These are phyloP conservation scores for Strigamia transsilvanica DNA, from an alignment of 2,888 invertebrate genomes.

Conservation along the genomic window DNA sequence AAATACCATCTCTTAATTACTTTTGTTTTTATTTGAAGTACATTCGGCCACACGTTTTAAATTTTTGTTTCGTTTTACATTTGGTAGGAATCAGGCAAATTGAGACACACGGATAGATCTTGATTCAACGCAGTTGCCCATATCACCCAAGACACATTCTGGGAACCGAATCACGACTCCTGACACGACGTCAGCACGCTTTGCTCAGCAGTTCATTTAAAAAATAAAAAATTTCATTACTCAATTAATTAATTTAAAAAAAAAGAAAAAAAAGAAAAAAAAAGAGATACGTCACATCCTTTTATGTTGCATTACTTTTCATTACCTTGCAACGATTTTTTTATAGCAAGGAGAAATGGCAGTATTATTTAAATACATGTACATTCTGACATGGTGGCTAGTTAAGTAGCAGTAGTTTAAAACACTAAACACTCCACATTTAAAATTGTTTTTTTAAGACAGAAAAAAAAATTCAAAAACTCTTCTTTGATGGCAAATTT, in stretches of 20 bases:
- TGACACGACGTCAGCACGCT: slow-evolving; percentile 25
- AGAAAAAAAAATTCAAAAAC: slow-evolving; percentile 23
- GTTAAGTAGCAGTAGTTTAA: slow-evolving; percentile 25
- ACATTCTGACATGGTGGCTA: slow-evolving; percentile 30
- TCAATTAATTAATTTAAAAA: background rate
- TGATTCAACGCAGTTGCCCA: background rate
- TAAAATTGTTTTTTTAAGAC: slow-evolving; percentile 49
- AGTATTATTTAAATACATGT: slow-evolving; percentile 30
- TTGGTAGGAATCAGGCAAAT: slow-evolving; percentile 30
- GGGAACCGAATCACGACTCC: slow-evolving; percentile 25
- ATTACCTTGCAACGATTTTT: background rate
- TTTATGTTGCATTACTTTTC: slow-evolving; percentile 27
- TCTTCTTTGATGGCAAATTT: background rate
- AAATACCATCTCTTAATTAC: background rate
- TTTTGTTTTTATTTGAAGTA: slow-evolving; percentile 1
- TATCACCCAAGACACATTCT: slow-evolving; percentile 11
- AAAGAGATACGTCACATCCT: slow-evolving; percentile 16
- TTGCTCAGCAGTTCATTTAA: background rate
- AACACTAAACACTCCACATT: slow-evolving; percentile 28
- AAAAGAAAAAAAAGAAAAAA: background rate
- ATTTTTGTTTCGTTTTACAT: background rate
- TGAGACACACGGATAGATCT: slow-evolving; percentile 15
- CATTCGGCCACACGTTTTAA: background rate
- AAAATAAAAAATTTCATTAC: background rate
- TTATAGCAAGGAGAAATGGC: slow-evolving; percentile 30